Conservation (phyloP, 2,888 invertebrate species). For the Stenichneumon culpator region DNA sequence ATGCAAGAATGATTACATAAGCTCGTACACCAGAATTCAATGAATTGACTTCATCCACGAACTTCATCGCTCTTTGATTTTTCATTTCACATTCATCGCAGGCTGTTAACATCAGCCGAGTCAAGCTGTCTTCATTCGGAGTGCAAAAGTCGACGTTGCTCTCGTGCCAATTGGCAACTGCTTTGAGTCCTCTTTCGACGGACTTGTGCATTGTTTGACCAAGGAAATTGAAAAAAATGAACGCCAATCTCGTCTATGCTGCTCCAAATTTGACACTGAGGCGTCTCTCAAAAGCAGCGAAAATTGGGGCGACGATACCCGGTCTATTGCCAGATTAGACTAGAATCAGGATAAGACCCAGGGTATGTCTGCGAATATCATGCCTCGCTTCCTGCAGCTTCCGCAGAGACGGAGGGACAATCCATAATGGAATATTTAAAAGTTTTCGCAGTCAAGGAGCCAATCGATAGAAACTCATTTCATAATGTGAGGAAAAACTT, state of each 20-base stretch:
- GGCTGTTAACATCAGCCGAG: background rate
- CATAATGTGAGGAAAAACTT: constrained; percentile 53
- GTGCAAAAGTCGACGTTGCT: constrained; percentile 9
- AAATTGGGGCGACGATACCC: constrained; percentile 47
- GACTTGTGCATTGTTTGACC: background rate
- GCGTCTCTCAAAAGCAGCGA: constrained; percentile 15
- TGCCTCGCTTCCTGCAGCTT: constrained; percentile 13
- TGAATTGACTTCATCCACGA: background rate
- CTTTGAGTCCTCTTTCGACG: background rate
- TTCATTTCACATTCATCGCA: background rate
- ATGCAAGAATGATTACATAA: constrained; percentile 53
- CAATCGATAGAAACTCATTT: background rate
- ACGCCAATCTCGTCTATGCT: background rate
- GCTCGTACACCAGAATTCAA: background rate
- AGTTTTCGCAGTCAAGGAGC: background rate
- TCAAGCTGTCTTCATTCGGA: background rate
- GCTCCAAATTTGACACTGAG: constrained; percentile 36
- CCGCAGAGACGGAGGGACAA: background rate
- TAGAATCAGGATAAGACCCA: constrained; percentile 70
- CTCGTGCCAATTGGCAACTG: constrained; percentile 48
- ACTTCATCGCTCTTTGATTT: background rate
- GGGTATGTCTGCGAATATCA: constrained; percentile 64
- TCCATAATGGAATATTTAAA: background rate
- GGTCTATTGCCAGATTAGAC: constrained; percentile 69
- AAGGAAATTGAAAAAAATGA: background rate